Conservation (phyloP, 2,113 vertebrate species). For the Sarotherodon lohbergeri region DNA sequence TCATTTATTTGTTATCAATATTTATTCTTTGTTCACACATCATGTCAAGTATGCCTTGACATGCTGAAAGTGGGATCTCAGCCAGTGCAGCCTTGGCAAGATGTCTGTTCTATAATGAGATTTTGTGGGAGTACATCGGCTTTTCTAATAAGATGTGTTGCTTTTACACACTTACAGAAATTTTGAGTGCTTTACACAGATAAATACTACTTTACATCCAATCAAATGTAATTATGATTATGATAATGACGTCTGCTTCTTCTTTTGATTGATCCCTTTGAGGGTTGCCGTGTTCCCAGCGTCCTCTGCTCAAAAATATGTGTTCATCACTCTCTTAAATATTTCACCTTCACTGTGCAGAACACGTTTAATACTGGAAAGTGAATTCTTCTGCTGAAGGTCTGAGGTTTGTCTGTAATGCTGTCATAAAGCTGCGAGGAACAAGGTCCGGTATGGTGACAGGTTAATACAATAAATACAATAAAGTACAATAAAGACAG, state of each 20-base stretch:
- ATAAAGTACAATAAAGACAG: background rate
- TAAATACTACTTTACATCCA: background rate
- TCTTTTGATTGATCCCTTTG: background rate
- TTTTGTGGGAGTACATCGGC: background rate
- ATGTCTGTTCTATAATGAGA: background rate
- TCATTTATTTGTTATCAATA: background rate
- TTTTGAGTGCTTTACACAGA: background rate
- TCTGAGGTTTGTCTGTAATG: background rate
- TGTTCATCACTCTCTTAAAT: background rate
- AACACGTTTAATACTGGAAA: background rate
- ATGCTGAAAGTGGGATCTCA: background rate
- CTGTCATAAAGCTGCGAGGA: background rate
- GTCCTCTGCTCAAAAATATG: background rate
- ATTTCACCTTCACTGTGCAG: background rate
- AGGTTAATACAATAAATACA: too few relatives aligned
- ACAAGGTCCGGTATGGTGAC: background rate
- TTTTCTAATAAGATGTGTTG: background rate
- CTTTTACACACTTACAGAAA: background rate
- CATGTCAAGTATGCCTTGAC: background rate
- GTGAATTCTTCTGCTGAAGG: background rate
- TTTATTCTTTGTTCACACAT: background rate
- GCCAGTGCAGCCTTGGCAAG: background rate
- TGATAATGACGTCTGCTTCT: background rate
- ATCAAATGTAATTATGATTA: background rate
- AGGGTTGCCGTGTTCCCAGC: background rate